These are phyloP conservation scores for Littorina saxatilis DNA, from an alignment of 1,140 invertebrate species.

Conservation along the genomic window DNA sequence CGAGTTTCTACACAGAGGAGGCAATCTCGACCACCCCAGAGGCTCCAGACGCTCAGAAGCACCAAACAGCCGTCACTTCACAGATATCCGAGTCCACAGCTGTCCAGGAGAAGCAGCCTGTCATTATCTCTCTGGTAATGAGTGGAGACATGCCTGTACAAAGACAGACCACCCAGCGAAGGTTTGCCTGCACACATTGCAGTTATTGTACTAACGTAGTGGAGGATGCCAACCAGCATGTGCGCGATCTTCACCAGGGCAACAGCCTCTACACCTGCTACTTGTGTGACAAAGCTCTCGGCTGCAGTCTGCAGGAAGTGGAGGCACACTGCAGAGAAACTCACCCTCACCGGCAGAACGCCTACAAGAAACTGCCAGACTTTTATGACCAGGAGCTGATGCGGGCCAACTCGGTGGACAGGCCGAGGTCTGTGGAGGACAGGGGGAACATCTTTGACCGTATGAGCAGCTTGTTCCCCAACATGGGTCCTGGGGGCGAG, in stretches of 20 bases:
- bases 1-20: conserved; percentile 47
- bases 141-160: conserved; percentile 34
- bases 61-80: not conserved
- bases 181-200: conserved; percentile 63
- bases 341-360: conserved; percentile 59
- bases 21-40: not conserved
- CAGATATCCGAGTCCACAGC: not conserved
- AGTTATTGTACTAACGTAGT: conserved; percentile 54
- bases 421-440: conserved; percentile 23
- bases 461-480: conserved; percentile 53
- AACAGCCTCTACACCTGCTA: conserved; percentile 63
- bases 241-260: conserved; percentile 50
- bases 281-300: conserved; percentile 59
- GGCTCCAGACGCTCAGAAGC: not conserved
- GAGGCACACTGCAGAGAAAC: conserved; percentile 54
- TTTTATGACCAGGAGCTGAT: conserved; percentile 60
- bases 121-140: conserved; percentile 57
- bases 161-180: conserved; percentile 30
- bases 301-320: conserved; percentile 57
- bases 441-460: conserved; percentile 61
- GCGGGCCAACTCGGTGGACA: not conserved
- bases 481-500: conserved; percentile 2
- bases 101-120: conserved; percentile 44
- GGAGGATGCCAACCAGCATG: conserved; percentile 58
- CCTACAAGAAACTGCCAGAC: conserved; percentile 60